Percentiles rank a stretch among this genome's conserved stretches.
phyloP scores from a whole-genome alignment of 2,888 invertebrate genomes.

The Globia sparganii region DNA sequence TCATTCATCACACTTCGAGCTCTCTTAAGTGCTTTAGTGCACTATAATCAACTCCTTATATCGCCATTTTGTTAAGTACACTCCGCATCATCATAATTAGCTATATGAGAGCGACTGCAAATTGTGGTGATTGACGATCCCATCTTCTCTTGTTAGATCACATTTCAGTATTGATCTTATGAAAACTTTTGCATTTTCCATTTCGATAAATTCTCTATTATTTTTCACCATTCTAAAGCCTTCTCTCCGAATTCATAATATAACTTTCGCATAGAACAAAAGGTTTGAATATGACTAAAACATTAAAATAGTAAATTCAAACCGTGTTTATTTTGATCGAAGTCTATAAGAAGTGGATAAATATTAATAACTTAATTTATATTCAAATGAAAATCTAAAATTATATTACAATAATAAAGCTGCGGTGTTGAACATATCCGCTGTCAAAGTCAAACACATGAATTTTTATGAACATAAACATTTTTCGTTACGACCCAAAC shows the following conservation, averaged over 20 bases:
- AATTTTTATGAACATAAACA: slow-evolving; percentile 69
- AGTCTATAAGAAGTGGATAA: background rate
- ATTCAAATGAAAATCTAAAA: slow-evolving; percentile 37
- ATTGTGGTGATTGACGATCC: slow-evolving; percentile 28
- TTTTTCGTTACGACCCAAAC: slow-evolving; percentile 63
- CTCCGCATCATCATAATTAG: slow-evolving; percentile 56
- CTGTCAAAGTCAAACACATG: slow-evolving; percentile 57
- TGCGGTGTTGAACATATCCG: slow-evolving; percentile 58
- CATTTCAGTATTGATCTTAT: background rate
- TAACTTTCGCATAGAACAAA: background rate
- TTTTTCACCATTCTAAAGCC: background rate
- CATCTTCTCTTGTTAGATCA: slow-evolving; percentile 5
- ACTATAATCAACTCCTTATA: slow-evolving; percentile 72
- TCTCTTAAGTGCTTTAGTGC: slow-evolving; percentile 85
- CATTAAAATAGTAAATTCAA: no score
- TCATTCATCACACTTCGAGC: slow-evolving; percentile 89
- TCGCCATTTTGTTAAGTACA: slow-evolving; percentile 67
- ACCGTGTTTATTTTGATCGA: background rate
- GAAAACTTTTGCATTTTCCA: background rate
- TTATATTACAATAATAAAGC: slow-evolving; percentile 57
- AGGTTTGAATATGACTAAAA: background rate
- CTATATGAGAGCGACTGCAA: slow-evolving; percentile 13
- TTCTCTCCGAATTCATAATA: background rate
- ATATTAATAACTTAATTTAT: slow-evolving; percentile 32
- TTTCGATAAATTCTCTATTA: background rate